A percentile compares a stretch with the other conserved stretches of the same genome.
phyloP scores from a whole-genome alignment of 1,140 invertebrate species.

The Diabrotica virgifera region DNA sequence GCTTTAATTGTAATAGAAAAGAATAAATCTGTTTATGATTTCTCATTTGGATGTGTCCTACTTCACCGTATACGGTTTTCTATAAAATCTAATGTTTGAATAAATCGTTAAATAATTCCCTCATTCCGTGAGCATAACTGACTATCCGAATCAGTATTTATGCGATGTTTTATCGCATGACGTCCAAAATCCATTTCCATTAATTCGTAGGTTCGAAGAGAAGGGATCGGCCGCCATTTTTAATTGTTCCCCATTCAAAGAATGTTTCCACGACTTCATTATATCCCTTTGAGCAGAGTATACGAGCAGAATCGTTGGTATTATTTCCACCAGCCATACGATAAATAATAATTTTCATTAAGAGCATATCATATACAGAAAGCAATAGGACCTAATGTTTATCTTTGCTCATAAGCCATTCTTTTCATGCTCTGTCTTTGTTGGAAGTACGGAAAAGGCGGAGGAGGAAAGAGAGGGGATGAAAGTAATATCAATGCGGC shows the following conservation, averaged over 20 bases:
- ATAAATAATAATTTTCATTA: constrained; percentile 27
- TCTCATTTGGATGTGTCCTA: too few species aligned
- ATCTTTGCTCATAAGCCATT: constrained; percentile 19
- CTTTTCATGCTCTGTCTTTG: constrained; percentile 9
- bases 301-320: constrained; percentile 5
- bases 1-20: too few species aligned
- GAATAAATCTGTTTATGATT: too few species aligned
- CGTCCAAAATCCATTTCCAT: too few species aligned
- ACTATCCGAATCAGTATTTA: too few species aligned
- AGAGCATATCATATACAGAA: constrained; percentile 17
- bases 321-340: constrained; percentile 9
- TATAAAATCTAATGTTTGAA: too few species aligned
- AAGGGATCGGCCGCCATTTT: too few species aligned
- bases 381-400: constrained; percentile 23
- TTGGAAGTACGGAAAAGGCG: background rate
- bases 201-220: too few species aligned
- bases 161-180: too few species aligned
- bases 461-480: constrained; percentile 4
- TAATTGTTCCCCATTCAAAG: constrained; percentile 3
- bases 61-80: too few species aligned
- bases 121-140: too few species aligned
- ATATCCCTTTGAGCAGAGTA: background rate
- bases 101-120: too few species aligned
- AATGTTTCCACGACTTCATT: constrained; percentile 10
- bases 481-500: constrained; percentile 22